phyloP scores from a whole-genome alignment of 2,888 invertebrate species.

The Caenorhabditis sp. region DNA sequence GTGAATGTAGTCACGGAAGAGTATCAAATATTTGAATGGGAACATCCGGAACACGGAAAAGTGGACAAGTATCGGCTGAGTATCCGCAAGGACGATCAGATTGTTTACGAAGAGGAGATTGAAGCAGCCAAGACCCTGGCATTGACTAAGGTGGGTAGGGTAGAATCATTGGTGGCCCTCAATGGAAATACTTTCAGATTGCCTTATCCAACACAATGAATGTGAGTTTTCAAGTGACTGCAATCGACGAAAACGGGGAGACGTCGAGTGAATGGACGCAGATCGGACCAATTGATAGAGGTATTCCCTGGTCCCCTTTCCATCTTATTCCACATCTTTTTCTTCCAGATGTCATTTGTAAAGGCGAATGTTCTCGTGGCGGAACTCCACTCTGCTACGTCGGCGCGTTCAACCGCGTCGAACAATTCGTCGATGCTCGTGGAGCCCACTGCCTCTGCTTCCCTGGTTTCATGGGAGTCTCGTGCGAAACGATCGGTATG shows the following conservation, averaged over 20 bases:
- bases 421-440: conserved; percentile 59
- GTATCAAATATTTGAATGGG: conserved; percentile 78
- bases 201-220: conserved; percentile 61
- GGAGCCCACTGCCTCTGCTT: conserved; percentile 76
- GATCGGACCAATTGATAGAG: conserved; percentile 68
- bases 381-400: conserved; percentile 76
- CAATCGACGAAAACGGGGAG: conserved; percentile 73
- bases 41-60: conserved; percentile 72
- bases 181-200: conserved; percentile 49
- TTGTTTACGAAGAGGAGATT: conserved; percentile 64
- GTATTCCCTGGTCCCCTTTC: conserved; percentile 32
- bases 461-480: conserved; percentile 72
- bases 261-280: conserved; percentile 71
- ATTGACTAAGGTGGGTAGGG: conserved; percentile 61
- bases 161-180: no score
- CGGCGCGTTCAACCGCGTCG: conserved; percentile 62
- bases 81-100: conserved; percentile 55
- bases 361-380: conserved; percentile 72
- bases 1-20: conserved; percentile 76
- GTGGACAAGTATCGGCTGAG: conserved; percentile 69
- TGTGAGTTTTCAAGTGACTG: conserved; percentile 66
- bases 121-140: conserved; percentile 66
- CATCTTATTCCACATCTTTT: neutral
- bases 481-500: conserved; percentile 69
- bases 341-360: conserved; percentile 67